Evolutionary conservation across 2,888 invertebrate genomes (phyloP), one percentile per base, ranked within the genome.

Genomic region (Thera britannica): DNA sequence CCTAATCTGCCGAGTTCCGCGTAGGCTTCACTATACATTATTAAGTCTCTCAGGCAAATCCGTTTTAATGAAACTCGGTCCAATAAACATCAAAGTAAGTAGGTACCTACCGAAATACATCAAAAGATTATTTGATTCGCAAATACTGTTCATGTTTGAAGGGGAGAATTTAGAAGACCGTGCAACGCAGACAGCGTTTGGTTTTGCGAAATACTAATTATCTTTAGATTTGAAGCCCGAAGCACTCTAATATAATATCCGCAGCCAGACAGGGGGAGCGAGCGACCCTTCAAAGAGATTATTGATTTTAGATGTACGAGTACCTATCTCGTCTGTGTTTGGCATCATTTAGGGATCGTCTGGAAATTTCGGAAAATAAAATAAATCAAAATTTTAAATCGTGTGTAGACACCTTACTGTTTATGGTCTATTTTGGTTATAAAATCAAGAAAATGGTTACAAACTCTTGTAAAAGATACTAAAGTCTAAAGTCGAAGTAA

Each of bases 221-320:
- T 38, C 12, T 7, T 23, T n/a, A 7, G 41, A 51, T 6, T 12
- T 59, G 38, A 35, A 49, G 35, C 11, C 38, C 49, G 59, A 38
- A 35, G 36, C 46, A 58, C n/a, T 7, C 8, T n/a, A 46, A 46
- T n/a, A 36, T 36, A 59, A 46, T 46, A 46, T 58, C 55, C 9
- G 36, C 35, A 44, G 44, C 57, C 57, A 59, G 59, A 49, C 49
- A 49, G 49, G 59, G 59, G 44, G 7, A 34, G 58, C 48, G 9
- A 9, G 44, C 2, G 56, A 56, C 56, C 56, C 56, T 55, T 55
- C 54, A 56, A 56, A 41, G 55, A n/a, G 56, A 56, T 56, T 1
- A 56, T 56, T 41, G 56, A 56, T 38, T 56, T 56, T 41, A 12
- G n/a, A 8, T 38, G 38, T 55, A 46, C 23, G 23, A 8, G 8